Base-by-base conservation (phyloP, 2,113 vertebrate species). In the Gopherus evgoodei region DNA sequence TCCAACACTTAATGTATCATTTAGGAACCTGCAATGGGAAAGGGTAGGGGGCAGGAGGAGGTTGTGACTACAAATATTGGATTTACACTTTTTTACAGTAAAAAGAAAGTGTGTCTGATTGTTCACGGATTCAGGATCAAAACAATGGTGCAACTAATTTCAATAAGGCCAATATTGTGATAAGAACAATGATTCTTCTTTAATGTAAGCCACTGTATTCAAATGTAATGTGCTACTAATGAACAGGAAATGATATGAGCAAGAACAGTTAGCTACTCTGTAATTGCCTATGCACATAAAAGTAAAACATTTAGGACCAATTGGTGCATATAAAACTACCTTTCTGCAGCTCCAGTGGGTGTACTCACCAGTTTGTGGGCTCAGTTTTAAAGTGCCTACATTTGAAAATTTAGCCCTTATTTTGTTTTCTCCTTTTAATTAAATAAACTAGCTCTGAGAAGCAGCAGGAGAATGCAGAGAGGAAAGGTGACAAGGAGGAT, bases 131-230 rank as follows among this genome's bases (percentile, higher is more conserved):
- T 87, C 49, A 47, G 62, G 44, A 47, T 6, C 25, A 5, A 47
- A 84, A 47, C 50, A 56, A 27, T 31, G 47, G 59, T 47, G 75
- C 57, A 93, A 52, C 27, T 87, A 94, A 86, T 91, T 85, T 56
- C 59, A 81, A 78, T 44, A 25, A 91, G 31, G 75, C 56, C 79
- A 91, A 83, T 93, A 93, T 10, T 85, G 57, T 7, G 21, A 89
- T 29, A 93, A 86, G 7, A 90, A 62, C 21, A 38, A 44, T 47
- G 42, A 44, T 78, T 78, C 75, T 84, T 91, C 80, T 47, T 11
- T 44, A 44, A 90, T 90, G 54, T 56, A 44, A 93, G 91, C 27
- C 75, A 78, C n/a, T 93, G 88, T 84, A 87, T 80, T 81, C 62
- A 59, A 88, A 62, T 72, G 5, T 87, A 31, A 14, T 31, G 31